Evolutionary conservation across 2,888 invertebrate species (phyloP).

Genomic region (Apeira syringaria): DNA sequence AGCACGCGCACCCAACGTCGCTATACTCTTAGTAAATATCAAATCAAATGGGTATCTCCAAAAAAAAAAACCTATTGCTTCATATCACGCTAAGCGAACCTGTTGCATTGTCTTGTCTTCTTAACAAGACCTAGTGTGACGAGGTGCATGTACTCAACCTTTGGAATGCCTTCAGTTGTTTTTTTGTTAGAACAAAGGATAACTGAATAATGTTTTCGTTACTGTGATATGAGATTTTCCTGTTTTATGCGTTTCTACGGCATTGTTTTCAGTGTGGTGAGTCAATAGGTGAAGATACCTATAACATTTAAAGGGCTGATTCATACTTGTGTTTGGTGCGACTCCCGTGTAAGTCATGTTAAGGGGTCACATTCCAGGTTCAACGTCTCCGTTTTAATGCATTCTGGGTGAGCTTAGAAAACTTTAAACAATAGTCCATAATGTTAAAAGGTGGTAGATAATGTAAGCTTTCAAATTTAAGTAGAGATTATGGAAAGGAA

Average conservation of each 20-base stretch:
- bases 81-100: constrained; percentile 42
- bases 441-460: constrained; percentile 57
- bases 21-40: constrained; percentile 44
- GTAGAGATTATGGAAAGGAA: constrained; percentile 38
- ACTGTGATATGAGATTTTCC: constrained; percentile 28
- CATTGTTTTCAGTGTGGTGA: constrained; percentile 37
- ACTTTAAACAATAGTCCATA: constrained; percentile 65
- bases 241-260: constrained; percentile 32
- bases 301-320: constrained; percentile 55
- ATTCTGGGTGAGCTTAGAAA: constrained; percentile 49
- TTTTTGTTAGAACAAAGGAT: background rate
- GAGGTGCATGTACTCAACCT: constrained; percentile 10
- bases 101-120: constrained; percentile 42
- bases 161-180: constrained; percentile 3
- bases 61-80: constrained; percentile 55
- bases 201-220: background rate
- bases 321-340: constrained; percentile 50
- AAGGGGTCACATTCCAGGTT: constrained; percentile 66
- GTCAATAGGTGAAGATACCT: constrained; percentile 24
- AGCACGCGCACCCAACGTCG: constrained; percentile 40
- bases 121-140: constrained; percentile 27
- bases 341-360: constrained; percentile 46
- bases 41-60: constrained; percentile 48
- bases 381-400: constrained; percentile 64
- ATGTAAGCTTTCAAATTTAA: constrained; percentile 55